Percentiles rank a stretch among this genome's conserved stretches.
Conservation (phyloP, 1,140 invertebrate species). For the Telenomus remus region DNA sequence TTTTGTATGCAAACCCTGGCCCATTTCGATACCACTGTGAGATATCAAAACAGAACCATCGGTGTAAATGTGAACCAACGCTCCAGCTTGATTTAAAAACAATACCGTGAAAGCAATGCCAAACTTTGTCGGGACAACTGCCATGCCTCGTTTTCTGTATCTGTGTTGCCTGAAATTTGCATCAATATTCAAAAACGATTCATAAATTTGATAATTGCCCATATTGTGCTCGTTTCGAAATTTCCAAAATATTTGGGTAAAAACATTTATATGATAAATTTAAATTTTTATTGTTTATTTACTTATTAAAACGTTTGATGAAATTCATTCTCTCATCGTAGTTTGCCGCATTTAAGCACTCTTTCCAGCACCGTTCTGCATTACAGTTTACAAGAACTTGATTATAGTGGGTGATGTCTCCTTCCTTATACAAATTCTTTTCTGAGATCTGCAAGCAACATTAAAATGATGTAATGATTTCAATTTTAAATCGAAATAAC, state of each 20-base stretch:
- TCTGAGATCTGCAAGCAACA: constrained; percentile 76
- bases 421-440: constrained; percentile 89
- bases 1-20: constrained; percentile 96
- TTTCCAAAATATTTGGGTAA: no score
- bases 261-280: no score
- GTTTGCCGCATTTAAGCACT: constrained; percentile 84
- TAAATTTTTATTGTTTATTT: constrained; percentile 37
- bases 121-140: constrained; percentile 92
- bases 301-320: constrained; percentile 86
- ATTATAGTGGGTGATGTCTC: constrained; percentile 86
- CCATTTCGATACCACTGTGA: constrained; percentile 96
- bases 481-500: no score
- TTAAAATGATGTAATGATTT: no score
- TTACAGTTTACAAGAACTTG: constrained; percentile 86
- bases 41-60: constrained; percentile 95
- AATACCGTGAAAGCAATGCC: constrained; percentile 89
- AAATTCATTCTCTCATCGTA: constrained; percentile 79
- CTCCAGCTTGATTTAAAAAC: constrained; percentile 92
- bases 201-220: no score
- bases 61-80: constrained; percentile 90
- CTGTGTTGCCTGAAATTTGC: constrained; percentile 81
- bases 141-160: constrained; percentile 92
- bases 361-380: constrained; percentile 86
- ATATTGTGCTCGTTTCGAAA: no score
- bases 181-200: no score